A percentile compares a stretch with the other conserved stretches of the same genome.
These are phyloP conservation scores for Heloderma charlesbogerti DNA, from an alignment of 2,113 vertebrate species.

Conservation along the genomic window DNA sequence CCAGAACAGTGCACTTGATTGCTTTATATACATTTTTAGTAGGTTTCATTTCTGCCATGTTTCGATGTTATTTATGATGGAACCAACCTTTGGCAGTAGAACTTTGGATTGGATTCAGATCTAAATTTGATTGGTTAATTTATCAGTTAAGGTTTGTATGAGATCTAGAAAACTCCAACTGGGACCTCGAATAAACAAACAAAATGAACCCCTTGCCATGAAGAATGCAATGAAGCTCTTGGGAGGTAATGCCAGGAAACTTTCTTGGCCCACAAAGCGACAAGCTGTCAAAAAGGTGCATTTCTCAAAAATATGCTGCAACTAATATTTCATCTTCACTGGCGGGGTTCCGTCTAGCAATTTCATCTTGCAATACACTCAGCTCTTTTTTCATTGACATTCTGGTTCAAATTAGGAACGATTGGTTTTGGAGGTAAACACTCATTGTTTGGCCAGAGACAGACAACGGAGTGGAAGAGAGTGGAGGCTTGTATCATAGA, in stretches of 20 bases:
- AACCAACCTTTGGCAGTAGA: conserved; percentile 25
- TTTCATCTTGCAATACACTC: conserved; percentile 63
- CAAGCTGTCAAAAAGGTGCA: conserved; percentile 54
- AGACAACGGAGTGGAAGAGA: not conserved
- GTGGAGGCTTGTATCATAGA: not conserved
- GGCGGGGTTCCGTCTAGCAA: conserved; percentile 61
- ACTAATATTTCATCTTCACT: conserved; percentile 69
- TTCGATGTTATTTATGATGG: conserved; percentile 41
- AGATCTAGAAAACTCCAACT: conserved; percentile 8
- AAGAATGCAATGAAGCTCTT: conserved; percentile 62
- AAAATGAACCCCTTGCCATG: conserved; percentile 41
- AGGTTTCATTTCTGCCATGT: conserved; percentile 24
- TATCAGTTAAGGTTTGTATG: conserved; percentile 51
- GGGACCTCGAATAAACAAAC: conserved; percentile 29
- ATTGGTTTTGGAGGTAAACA: conserved; percentile 63
- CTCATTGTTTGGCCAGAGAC: conserved; percentile 46
- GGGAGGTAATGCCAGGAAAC: conserved; percentile 51
- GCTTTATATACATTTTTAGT: conserved; percentile 37
- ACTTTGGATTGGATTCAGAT: conserved; percentile 48
- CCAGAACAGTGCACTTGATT: not conserved
- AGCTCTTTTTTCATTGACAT: conserved; percentile 56
- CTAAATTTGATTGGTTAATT: conserved; percentile 58
- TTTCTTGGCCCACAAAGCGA: conserved; percentile 58
- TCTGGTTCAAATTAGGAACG: conserved; percentile 58
- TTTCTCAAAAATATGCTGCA: conserved; percentile 51